These are phyloP conservation scores for Clistopyga incitator DNA, from an alignment of 2,888 invertebrate species.

Conservation along the genomic window DNA sequence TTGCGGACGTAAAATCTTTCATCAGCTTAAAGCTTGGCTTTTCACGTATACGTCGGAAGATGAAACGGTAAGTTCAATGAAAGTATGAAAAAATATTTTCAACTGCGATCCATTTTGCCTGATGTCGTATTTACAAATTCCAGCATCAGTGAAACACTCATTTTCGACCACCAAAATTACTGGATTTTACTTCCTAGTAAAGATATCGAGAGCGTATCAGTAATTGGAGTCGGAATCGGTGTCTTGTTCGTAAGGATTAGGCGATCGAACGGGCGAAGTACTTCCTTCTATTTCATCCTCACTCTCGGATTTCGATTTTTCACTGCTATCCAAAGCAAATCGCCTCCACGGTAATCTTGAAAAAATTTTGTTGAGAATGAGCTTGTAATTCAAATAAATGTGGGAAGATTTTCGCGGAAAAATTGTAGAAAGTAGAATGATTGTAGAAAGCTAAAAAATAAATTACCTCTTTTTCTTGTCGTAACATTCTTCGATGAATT, in stretches of 20 bases:
- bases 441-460: too few species aligned
- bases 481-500: constrained; percentile 80
- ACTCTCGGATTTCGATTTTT: constrained; percentile 77
- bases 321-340: constrained; percentile 77
- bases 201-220: neutral
- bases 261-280: constrained; percentile 64
- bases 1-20: neutral
- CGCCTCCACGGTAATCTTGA: constrained; percentile 81
- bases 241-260: constrained; percentile 75
- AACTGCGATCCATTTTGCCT: too few species aligned
- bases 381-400: neutral
- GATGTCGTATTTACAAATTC: too few species aligned
- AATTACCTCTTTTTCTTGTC: constrained; percentile 78
- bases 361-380: neutral
- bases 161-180: too few species aligned
- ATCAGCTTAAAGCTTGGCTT: neutral
- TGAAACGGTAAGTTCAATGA: neutral
- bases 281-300: constrained; percentile 79
- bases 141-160: too few species aligned
- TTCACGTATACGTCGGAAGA: neutral
- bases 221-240: constrained; percentile 77
- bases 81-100: neutral
- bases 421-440: too few species aligned
- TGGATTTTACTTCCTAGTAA: too few species aligned
- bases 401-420: too few species aligned